Percentiles rank a stretch among this genome's conserved stretches.
Conservation (phyloP, 1,140 invertebrate species). For the Drosophila miranda region DNA sequence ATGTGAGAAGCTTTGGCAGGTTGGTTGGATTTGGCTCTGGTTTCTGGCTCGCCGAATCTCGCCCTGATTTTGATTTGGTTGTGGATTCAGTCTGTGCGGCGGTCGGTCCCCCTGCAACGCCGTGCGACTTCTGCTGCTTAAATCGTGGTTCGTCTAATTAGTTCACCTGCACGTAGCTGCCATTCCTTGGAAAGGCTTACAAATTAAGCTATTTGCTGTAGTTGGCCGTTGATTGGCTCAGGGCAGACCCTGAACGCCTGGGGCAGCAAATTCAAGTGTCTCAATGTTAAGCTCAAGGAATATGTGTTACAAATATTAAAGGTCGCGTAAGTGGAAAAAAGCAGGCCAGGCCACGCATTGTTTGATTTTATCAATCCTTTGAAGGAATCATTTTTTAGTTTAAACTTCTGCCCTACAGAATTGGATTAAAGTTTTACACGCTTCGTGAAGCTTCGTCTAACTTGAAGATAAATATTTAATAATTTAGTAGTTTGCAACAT, state of each 20-base stretch:
- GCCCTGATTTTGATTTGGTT: constrained; percentile 22
- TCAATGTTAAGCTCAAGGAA: neutral
- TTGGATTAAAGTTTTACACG: too few species aligned
- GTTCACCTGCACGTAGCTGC: constrained; percentile 55
- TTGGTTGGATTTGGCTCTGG: constrained; percentile 25
- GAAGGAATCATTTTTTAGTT: too few species aligned
- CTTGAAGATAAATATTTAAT: too few species aligned
- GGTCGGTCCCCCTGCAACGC: neutral
- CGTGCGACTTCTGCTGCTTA: constrained; percentile 38
- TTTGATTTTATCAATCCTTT: too few species aligned
- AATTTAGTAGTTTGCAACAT: too few species aligned
- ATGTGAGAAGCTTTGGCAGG: constrained; percentile 62
- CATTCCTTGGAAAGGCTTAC: constrained; percentile 53
- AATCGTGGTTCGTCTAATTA: constrained; percentile 60
- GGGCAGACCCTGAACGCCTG: neutral
- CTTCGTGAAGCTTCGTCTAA: too few species aligned
- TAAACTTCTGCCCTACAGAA: too few species aligned
- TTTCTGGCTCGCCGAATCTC: constrained; percentile 18
- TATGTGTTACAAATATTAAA: too few species aligned
- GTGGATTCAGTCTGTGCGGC: too few species aligned
- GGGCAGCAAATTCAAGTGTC: constrained; percentile 3
- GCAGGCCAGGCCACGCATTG: too few species aligned
- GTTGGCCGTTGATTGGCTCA: constrained; percentile 45
- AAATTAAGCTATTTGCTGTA: constrained; percentile 69
- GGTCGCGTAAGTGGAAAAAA: neutral